Evolutionary conservation across 2,113 vertebrate species (phyloP).

Genomic region (Dromaius novaehollandiae): DNA sequence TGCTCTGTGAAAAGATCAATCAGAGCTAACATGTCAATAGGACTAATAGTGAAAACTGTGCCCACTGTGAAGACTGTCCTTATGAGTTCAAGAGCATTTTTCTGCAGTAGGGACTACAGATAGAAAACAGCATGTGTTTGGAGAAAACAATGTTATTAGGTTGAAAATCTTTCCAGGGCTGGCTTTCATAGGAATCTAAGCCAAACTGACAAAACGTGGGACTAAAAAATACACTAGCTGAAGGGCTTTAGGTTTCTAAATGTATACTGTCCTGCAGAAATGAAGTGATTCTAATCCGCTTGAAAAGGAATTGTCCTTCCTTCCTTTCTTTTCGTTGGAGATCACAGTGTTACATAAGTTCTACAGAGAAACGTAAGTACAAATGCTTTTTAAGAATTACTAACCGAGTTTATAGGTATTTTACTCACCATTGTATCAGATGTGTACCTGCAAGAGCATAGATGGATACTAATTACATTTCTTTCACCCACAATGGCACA

Average conservation of each 20-base stretch:
- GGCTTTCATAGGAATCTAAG: not conserved
- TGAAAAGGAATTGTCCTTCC: not conserved
- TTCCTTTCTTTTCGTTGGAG: not conserved
- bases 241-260: not conserved
- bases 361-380: not conserved
- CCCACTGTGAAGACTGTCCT: not conserved
- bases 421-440: not conserved
- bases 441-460: not conserved
- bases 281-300: not conserved
- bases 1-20: conserved; percentile 1
- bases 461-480: not conserved
- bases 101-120: not conserved
- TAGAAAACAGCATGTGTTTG: not conserved
- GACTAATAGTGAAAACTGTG: not conserved
- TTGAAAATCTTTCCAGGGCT: not conserved
- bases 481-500: accelerated
- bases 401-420: conserved; percentile 35
- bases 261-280: not conserved
- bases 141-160: not conserved
- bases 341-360: not conserved
- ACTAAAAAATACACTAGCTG: not conserved
- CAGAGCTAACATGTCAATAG: not conserved
- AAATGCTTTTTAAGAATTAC: conserved; percentile 28
- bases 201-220: not conserved
- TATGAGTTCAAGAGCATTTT: not conserved